These are phyloP conservation scores for Thunnus maccoyii DNA, from an alignment of 2,113 vertebrate species.

Conservation along the genomic window DNA sequence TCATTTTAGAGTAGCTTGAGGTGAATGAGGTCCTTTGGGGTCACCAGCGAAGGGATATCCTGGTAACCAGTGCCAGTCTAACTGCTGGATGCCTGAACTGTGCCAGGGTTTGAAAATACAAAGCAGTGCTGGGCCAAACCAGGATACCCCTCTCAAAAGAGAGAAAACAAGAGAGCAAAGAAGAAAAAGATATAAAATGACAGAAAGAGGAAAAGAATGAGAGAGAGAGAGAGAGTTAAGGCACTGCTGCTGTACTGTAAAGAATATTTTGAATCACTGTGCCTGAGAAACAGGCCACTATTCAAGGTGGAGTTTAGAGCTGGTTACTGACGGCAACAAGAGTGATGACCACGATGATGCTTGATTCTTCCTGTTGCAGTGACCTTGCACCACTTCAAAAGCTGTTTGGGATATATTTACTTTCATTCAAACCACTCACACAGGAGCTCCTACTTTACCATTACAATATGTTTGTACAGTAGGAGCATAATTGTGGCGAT, in stretches of 20 bases:
- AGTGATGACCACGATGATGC: slow-evolving; percentile 10
- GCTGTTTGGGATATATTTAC: slow-evolving; percentile 6
- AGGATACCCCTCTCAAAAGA: slow-evolving; percentile 27
- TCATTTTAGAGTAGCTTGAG: slow-evolving; percentile 1
- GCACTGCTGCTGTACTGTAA: background rate
- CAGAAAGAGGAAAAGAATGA: background rate
- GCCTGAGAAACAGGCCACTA: slow-evolving; percentile 10
- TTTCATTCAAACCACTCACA: background rate
- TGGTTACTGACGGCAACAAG: slow-evolving; percentile 29
- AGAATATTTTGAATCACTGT: slow-evolving; percentile 29
- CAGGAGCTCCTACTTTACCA: background rate
- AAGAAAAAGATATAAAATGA: background rate
- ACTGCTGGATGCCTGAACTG: slow-evolving; percentile 17
- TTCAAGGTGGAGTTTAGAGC: slow-evolving; percentile 5
- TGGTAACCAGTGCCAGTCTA: background rate
- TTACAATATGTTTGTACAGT: background rate
- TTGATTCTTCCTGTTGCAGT: slow-evolving; percentile 22
- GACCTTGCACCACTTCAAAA: slow-evolving; percentile 37
- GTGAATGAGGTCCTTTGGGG: slow-evolving; percentile 7
- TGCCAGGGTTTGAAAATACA: slow-evolving; percentile 31
- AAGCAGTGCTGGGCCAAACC: slow-evolving; percentile 25
- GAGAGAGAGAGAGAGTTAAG: background rate
- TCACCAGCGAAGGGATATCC: background rate
- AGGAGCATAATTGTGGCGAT: background rate
- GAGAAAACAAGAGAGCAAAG: slow-evolving; percentile 12